These are phyloP conservation scores for Phortica variegata DNA, from an alignment of 1,140 invertebrate genomes.

Conservation along the genomic window DNA sequence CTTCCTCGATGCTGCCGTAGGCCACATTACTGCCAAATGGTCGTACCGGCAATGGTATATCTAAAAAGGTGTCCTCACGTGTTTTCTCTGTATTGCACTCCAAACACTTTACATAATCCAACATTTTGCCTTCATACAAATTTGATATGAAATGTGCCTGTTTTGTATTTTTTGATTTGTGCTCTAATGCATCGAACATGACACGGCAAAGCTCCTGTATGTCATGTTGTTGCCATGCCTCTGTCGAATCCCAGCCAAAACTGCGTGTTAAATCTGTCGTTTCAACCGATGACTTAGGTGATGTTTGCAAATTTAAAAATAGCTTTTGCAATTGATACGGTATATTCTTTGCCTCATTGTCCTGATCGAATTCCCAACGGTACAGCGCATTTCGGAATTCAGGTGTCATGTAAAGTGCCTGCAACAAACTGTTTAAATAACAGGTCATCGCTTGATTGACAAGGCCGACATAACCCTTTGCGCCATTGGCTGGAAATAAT, in stretches of 20 bases:
- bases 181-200: conserved; percentile 90
- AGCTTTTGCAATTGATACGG: conserved; percentile 86
- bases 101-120: conserved; percentile 89
- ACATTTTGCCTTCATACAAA: conserved; percentile 76
- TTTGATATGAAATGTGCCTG: conserved; percentile 82
- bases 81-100: conserved; percentile 85
- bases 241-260: conserved; percentile 89
- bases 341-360: conserved; percentile 72
- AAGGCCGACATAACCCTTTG: conserved; percentile 75
- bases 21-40: conserved; percentile 78
- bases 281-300: conserved; percentile 73
- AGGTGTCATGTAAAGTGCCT: conserved; percentile 92
- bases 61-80: conserved; percentile 81
- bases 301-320: conserved; percentile 85
- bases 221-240: conserved; percentile 92
- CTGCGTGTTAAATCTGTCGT: conserved; percentile 86
- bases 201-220: conserved; percentile 89
- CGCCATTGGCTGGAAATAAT: conserved; percentile 12
- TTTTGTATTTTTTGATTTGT: conserved; percentile 81
- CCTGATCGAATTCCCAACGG: conserved; percentile 79
- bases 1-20: conserved; percentile 84
- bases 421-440: conserved; percentile 87
- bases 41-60: conserved; percentile 85
- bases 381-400: conserved; percentile 91
- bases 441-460: conserved; percentile 95